Evolutionary conservation across 92 coral and sea anemone species (phyloP).

Genomic region (Palythoa grandis): DNA sequence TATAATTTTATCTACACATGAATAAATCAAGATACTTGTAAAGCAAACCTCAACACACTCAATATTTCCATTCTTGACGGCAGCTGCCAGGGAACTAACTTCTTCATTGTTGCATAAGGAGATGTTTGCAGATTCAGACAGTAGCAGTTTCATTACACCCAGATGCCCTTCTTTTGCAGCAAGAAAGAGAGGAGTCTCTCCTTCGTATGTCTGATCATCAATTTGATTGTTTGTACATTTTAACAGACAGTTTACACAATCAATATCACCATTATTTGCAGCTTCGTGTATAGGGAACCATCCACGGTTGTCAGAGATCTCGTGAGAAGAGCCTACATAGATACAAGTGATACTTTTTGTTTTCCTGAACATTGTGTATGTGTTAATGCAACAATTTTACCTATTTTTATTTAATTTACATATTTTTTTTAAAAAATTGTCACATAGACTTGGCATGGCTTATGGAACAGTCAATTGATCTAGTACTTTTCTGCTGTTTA

Average conservation of each 20-base stretch:
- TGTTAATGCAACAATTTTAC: too few relatives aligned
- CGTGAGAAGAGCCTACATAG: conserved; percentile 27
- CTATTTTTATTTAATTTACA: too few relatives aligned
- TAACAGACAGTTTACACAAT: conserved; percentile 60
- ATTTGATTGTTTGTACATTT: conserved; percentile 50
- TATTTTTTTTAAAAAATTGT: too few relatives aligned
- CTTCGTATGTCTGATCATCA: conserved; percentile 68
- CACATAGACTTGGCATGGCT: too few relatives aligned
- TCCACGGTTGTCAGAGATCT: conserved; percentile 83
- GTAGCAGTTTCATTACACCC: conserved; percentile 51
- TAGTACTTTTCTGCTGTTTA: too few relatives aligned
- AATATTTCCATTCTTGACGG: conserved; percentile 67
- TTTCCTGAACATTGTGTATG: too few relatives aligned
- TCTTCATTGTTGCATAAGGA: conserved; percentile 63
- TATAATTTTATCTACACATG: not conserved
- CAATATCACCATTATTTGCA: conserved; percentile 64
- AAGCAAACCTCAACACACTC: conserved; percentile 64
- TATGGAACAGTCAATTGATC: too few relatives aligned
- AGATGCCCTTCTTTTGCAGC: conserved; percentile 63
- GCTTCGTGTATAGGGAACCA: conserved; percentile 91
- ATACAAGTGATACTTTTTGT: not conserved
- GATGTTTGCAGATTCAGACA: conserved; percentile 63
- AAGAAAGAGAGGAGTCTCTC: conserved; percentile 77
- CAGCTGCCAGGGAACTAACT: conserved; percentile 64
- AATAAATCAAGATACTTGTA: too few relatives aligned